Evolutionary conservation across 1,140 invertebrate species (phyloP), one percentile per base, ranked within the genome.

Genomic region (Bombyx mandarina): DNA sequence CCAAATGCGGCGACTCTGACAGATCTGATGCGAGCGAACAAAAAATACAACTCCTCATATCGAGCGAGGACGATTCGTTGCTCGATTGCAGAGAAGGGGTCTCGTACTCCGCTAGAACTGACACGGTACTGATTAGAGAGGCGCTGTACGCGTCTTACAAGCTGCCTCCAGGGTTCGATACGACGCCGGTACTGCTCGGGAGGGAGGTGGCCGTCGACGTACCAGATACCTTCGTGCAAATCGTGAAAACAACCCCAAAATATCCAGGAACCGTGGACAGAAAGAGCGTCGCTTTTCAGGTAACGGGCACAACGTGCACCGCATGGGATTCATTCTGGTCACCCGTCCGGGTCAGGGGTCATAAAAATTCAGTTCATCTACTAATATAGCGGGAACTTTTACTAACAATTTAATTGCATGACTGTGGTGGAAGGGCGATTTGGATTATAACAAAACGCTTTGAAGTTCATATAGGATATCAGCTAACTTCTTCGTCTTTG

Each of bases 131-230:
- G 53, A 88, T 89, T 58, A 73, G 76, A 51, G 88, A 77, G 64
- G 81, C 75, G 43, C 79, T 78, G 43, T 89, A 89, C 66, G 84
- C 88, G 12, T 71, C 84, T 1, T 83, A 83, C 56, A 82, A 85
- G 62, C 63, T 85, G 57, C 79, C 80, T 6, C 79, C 85, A 1
- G 83, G 82, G 26, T 86, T 87, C 55, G 79, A 83, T 64, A 83
- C 77, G 56, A 90, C 85, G 57, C 88, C 80, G 47, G 88, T 84
- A 57, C 71, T 89, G 51, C 85, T 88, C 47, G 92, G 91, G 57
- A 89, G 93, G 56, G 93, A 94, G 70, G 89, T 94, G 66, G 92
- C 93, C 7, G 93, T 94, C 26, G 93, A 94, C 72, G 93, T 93
- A 59, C 93, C 93, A 1, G 90, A 93, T 50, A 92, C 92, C 67